Evolutionary conservation across 2,888 invertebrate genomes (phyloP).

Genomic region (Myathropa florea): DNA sequence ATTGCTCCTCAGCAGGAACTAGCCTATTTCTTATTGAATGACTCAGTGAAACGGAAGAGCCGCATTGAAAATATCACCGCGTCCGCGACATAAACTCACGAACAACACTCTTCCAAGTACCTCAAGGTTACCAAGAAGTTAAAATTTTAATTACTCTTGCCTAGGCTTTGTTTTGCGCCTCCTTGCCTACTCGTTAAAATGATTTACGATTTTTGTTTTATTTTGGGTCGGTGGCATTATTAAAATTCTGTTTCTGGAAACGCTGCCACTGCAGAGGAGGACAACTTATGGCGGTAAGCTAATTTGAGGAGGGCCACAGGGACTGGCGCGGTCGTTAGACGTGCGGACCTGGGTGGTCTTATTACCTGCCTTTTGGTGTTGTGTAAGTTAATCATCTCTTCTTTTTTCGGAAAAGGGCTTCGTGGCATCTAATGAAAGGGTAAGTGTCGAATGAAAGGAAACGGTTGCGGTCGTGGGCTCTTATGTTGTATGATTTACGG

Average conservation of each 20-base stretch:
- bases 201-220: slow-evolving; percentile 50
- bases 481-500: slow-evolving; percentile 36
- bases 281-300: neutral
- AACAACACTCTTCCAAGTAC: slow-evolving; percentile 29
- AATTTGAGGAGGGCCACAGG: slow-evolving; percentile 2
- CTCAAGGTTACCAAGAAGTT: slow-evolving; percentile 38
- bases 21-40: neutral
- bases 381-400: slow-evolving; percentile 40
- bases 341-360: slow-evolving; percentile 33
- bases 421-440: slow-evolving; percentile 20
- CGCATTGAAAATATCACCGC: slow-evolving; percentile 39
- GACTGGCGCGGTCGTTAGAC: neutral
- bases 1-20: neutral
- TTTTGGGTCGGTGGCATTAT: slow-evolving; percentile 33
- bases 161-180: slow-evolving; percentile 18
- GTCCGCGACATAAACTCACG: slow-evolving; percentile 28
- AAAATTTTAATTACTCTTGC: slow-evolving; percentile 30
- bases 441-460: slow-evolving; percentile 15
- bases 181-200: slow-evolving; percentile 44
- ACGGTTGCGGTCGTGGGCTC: slow-evolving; percentile 15
- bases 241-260: slow-evolving; percentile 35
- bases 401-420: slow-evolving; percentile 15
- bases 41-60: slow-evolving; percentile 21
- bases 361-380: slow-evolving; percentile 21
- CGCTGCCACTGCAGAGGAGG: neutral